Evolutionary conservation across 2,113 vertebrate species (phyloP), one percentile per base, ranked within the genome.

Genomic region (Pachycephala philippinensis): DNA sequence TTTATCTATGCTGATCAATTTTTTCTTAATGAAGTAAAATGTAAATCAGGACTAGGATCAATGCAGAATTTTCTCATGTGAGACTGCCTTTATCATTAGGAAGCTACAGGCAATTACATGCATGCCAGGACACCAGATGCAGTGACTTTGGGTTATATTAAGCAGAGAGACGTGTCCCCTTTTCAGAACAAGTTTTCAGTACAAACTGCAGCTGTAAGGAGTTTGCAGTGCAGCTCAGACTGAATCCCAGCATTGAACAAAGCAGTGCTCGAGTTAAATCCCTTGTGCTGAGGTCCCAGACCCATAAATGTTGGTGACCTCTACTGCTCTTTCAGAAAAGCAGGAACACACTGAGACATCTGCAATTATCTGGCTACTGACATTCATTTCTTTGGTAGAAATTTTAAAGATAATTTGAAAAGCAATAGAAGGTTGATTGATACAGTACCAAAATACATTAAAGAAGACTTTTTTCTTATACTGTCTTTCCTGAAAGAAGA

Each of bases 101-200:
- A 93, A 95, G 87, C 94, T 69, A 87, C 91, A 93, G 88, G 87
- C 92, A 94, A 88, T 92, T 87, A 75, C 79, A 94, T 22, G 71
- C 49, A 40, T 81, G 83, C 86, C 87, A 91, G 90, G 95, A 86
- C 78, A 84, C 57, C 80, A 27, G 53, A 81, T 81, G 81, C 90
- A 91, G 86, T 95, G 91, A 95, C 92, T 96, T 79, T 93, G 90
- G 59, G 76, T 92, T 95, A 89, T 66, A 84, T 90, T 95, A 93
- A 95, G 91, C 94, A 91, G 28, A 81, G 75, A 71, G 70, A 91
- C 27, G 3, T 65, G 87, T 95, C 87, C 83, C 44, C 72, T 90
- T 92, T 95, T 96, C 45, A 76, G 71, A 78, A 39, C 54, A 90
- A 94, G 85, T 52, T 90, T 87, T 53, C 61, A 69, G 77, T 86